phyloP scores from a whole-genome alignment of 2,888 invertebrate species.

The Globia sparganii region DNA sequence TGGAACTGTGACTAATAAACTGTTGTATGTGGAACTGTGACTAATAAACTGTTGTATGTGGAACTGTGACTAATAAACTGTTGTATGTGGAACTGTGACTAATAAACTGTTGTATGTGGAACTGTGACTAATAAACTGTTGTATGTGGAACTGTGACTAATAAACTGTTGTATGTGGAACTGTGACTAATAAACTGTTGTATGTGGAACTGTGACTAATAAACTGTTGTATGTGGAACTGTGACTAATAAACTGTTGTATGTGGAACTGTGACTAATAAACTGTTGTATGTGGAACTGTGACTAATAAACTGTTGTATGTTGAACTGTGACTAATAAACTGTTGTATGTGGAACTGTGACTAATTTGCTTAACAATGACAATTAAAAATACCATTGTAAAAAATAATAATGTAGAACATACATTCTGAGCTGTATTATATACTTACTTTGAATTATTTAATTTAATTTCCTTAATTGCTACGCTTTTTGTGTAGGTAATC shows the following conservation, averaged over 20 bases:
- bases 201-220: slow-evolving; percentile 15
- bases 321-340: not conserved
- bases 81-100: slow-evolving; percentile 1
- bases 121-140: slow-evolving; percentile 12
- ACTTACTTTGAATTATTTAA: not conserved
- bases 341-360: slow-evolving; percentile 1
- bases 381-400: slow-evolving; percentile 7
- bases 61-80: slow-evolving; percentile 12
- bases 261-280: slow-evolving; percentile 18
- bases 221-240: slow-evolving; percentile 2
- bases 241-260: slow-evolving; percentile 11
- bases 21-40: slow-evolving; percentile 4
- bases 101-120: slow-evolving; percentile 21
- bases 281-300: slow-evolving; percentile 1
- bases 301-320: slow-evolving; percentile 23
- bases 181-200: slow-evolving; percentile 14
- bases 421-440: not conserved
- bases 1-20: slow-evolving; percentile 14
- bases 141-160: slow-evolving; percentile 7
- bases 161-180: slow-evolving; percentile 13
- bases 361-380: slow-evolving; percentile 22
- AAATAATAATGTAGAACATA: too few relatives aligned
- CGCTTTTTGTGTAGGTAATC: not conserved
- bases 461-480: not conserved
- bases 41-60: slow-evolving; percentile 19